These are phyloP conservation scores for Melanotaenia boesemani DNA, from an alignment of 2,797 vertebrate species.

Conservation along the genomic window DNA sequence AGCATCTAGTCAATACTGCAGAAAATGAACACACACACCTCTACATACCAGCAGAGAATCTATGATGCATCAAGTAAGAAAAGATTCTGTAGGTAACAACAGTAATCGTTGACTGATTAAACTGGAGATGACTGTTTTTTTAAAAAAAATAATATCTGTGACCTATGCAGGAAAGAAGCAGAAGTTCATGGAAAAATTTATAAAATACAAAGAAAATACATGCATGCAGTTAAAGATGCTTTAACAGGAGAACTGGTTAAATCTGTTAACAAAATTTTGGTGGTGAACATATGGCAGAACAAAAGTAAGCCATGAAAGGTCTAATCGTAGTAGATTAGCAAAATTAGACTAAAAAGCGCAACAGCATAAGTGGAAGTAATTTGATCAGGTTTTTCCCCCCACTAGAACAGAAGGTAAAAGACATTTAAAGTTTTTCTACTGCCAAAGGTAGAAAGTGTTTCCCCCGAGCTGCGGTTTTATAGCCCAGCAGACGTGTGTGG, in stretches of 20 bases:
- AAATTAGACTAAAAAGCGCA: slow-evolving; percentile 6
- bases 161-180: background rate
- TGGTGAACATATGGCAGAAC: slow-evolving; percentile 31
- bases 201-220: background rate
- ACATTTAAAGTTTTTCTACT: background rate
- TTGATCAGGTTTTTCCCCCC: slow-evolving; percentile 4
- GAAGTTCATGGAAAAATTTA: background rate
- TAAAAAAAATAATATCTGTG: background rate
- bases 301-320: slow-evolving; percentile 39
- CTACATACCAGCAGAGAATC: background rate
- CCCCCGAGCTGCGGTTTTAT: slow-evolving; percentile 36
- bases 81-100: background rate
- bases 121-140: slow-evolving; percentile 9
- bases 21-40: slow-evolving; percentile 1
- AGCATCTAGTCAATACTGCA: slow-evolving; percentile 20
- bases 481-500: slow-evolving; percentile 23
- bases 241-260: slow-evolving; percentile 6
- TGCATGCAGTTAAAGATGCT: slow-evolving; percentile 7
- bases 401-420: background rate
- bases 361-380: slow-evolving; percentile 22
- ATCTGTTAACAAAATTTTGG: background rate
- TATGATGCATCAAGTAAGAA: slow-evolving; percentile 1
- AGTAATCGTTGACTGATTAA: slow-evolving; percentile 17
- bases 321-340: slow-evolving; percentile 29
- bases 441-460: background rate